Conservation (phyloP, 2,888 invertebrate species). For the Alloplasta piceator region DNA sequence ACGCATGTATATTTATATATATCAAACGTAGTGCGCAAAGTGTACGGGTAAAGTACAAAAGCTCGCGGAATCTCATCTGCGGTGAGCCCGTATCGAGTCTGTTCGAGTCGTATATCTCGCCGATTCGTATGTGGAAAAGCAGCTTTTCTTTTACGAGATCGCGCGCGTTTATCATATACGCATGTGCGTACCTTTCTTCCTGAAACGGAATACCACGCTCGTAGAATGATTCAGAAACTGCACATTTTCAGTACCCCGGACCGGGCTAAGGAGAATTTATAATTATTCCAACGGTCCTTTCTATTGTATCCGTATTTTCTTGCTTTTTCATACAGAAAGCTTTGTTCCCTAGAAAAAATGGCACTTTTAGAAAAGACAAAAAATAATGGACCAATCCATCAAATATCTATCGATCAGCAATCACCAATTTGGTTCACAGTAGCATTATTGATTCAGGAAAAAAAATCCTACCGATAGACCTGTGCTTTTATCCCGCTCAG, state of each 20-base stretch:
- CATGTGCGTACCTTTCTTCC: background rate
- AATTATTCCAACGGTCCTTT: no score
- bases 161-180: constrained; percentile 8
- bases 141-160: constrained; percentile 60
- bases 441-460: no score
- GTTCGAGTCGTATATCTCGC: constrained; percentile 66
- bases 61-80: constrained; percentile 51
- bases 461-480: background rate
- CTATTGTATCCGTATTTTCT: no score
- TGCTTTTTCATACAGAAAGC: no score
- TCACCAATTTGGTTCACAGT: no score
- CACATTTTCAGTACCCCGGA: no score
- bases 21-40: constrained; percentile 19
- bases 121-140: constrained; percentile 56
- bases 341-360: no score
- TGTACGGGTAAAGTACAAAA: constrained; percentile 18
- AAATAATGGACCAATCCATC: no score
- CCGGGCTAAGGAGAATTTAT: no score
- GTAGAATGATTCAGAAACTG: no score
- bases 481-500: background rate
- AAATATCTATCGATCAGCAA: no score
- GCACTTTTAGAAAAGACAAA: no score
- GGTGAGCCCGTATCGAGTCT: constrained; percentile 62
- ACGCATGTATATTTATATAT: constrained; percentile 1
- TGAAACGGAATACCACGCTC: background rate